Percentiles rank a stretch among this genome's conserved stretches.
Evolutionary conservation across 1,140 invertebrate genomes (phyloP).

Genomic region (Lordiphosa mommai): DNA sequence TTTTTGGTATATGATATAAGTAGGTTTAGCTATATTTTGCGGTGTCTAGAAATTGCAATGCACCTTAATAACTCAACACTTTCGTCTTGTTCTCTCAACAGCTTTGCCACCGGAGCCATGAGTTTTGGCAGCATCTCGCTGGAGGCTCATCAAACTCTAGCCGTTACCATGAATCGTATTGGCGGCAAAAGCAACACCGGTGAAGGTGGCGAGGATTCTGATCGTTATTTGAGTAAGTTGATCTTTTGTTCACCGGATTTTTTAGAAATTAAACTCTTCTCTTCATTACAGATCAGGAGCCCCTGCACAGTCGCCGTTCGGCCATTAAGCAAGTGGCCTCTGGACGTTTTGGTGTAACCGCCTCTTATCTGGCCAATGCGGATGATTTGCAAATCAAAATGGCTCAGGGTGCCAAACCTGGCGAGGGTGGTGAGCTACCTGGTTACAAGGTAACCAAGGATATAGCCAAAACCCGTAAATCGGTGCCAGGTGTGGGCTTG

Average conservation of each 20-base stretch:
- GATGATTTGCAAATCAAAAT: slow-evolving; percentile 99
- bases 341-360: slow-evolving; percentile 98
- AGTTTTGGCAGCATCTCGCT: slow-evolving; percentile 84
- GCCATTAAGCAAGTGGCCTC: slow-evolving; percentile 97
- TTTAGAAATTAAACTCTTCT: not conserved
- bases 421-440: slow-evolving; percentile 96
- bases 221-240: slow-evolving; percentile 86
- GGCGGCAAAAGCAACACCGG: slow-evolving; percentile 98
- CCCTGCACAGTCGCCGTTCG: slow-evolving; percentile 88
- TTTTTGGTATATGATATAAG: no score
- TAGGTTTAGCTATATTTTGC: no score
- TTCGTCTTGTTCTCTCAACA: slow-evolving; percentile 7
- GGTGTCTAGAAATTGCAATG: no score
- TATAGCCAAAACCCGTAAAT: slow-evolving; percentile 96
- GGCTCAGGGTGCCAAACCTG: slow-evolving; percentile 98
- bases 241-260: no score
- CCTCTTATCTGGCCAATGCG: slow-evolving; percentile 97
- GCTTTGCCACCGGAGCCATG: slow-evolving; percentile 81
- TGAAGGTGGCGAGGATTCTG: slow-evolving; percentile 95
- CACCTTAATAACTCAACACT: not conserved
- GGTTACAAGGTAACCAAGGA: slow-evolving; percentile 92
- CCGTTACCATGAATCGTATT: slow-evolving; percentile 98
- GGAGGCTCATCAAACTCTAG: slow-evolving; percentile 96
- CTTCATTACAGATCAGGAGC: slow-evolving; percentile 83
- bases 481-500: slow-evolving; percentile 97